Conservation (phyloP, 2,888 invertebrate species). For the Mythimna pallens region DNA sequence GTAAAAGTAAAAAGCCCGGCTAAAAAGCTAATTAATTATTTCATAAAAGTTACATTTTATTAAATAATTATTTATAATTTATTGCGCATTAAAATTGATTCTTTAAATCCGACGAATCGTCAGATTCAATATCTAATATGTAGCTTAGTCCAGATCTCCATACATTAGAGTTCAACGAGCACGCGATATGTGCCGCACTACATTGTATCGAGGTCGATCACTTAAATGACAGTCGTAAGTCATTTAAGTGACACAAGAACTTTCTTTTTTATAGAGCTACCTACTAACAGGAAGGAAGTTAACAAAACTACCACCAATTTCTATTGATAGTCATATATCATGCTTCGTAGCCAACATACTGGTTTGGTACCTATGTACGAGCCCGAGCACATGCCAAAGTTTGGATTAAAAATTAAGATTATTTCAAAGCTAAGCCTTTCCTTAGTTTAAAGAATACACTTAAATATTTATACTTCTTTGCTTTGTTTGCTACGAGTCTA, state of each 20-base stretch:
- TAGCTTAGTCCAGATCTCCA: constrained; percentile 29
- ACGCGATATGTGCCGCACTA: constrained; percentile 17
- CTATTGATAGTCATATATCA: constrained; percentile 11
- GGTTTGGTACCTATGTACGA: too few relatives aligned
- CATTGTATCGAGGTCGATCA: constrained; percentile 57
- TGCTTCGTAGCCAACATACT: background rate
- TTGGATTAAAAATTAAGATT: background rate
- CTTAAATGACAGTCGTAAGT: constrained; percentile 54
- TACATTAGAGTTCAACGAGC: constrained; percentile 66
- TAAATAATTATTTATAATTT: constrained; percentile 9
- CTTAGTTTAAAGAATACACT: constrained; percentile 1
- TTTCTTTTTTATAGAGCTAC: constrained; percentile 48
- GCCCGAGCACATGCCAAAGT: background rate
- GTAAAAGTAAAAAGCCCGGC: constrained; percentile 1
- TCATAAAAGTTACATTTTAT: background rate
- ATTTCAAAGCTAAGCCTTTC: background rate
- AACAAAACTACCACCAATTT: constrained; percentile 18
- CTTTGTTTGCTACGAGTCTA: constrained; percentile 38
- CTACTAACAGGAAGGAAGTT: constrained; percentile 31
- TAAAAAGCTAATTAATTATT: too few relatives aligned
- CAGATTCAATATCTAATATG: background rate
- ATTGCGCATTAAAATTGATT: background rate
- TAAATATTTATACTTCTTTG: background rate
- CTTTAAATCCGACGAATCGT: too few relatives aligned
- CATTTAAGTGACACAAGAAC: constrained; percentile 52